phyloP scores from a whole-genome alignment of 2,797 vertebrate species.

The Limnodromus scolopaceus region DNA sequence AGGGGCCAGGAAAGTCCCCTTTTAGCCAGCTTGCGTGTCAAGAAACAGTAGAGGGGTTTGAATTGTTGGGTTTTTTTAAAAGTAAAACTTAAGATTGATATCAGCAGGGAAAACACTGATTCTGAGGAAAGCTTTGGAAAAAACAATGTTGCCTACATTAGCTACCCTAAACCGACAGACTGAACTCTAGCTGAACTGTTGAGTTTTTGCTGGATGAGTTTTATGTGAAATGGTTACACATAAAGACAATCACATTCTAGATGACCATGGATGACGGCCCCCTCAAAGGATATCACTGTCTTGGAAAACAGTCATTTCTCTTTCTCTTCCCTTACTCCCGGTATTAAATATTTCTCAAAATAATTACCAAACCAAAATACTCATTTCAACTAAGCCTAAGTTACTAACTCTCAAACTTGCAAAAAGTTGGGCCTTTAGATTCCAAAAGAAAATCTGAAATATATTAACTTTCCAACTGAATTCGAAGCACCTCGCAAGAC shows the following conservation, averaged over 20 bases:
- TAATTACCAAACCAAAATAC: conserved; percentile 3
- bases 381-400: neutral
- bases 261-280: neutral
- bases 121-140: neutral
- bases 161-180: neutral
- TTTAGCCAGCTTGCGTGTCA: neutral
- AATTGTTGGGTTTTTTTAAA: fast-evolving
- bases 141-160: neutral
- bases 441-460: conserved; percentile 53
- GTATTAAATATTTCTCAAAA: conserved; percentile 18
- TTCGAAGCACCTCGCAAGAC: conserved; percentile 78
- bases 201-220: neutral
- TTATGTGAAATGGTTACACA: neutral
- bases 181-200: conserved; percentile 34
- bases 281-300: neutral
- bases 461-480: conserved; percentile 72
- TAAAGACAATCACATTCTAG: neutral
- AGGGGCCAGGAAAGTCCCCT: neutral
- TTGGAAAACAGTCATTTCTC: neutral
- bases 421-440: conserved; percentile 24
- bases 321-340: neutral
- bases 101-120: neutral
- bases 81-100: neutral
- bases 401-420: neutral
- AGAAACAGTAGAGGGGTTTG: neutral